Base-by-base conservation (phyloP, 2,888 invertebrate species). In the Strigamia crassipes region DNA sequence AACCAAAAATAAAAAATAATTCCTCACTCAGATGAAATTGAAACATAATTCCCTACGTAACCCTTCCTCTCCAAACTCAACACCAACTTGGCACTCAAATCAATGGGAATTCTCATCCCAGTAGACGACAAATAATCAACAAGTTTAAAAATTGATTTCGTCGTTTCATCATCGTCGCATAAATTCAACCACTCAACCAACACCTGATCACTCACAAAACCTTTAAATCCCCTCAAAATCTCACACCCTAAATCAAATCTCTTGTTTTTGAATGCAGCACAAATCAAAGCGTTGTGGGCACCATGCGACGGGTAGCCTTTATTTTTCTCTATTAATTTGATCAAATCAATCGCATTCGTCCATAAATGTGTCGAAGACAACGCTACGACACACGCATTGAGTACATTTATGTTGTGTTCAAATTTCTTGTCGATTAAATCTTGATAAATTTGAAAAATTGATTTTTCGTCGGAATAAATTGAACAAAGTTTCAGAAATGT, bases 361-460 rank as follows among this genome's bases (percentile, higher is more conserved):
- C 51, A 38, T 38, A 38, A 38, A 38, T 38, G 9, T 0, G 38
- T 51, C 51, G 13, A 27, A 27, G 27, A 51, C 12, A 51, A 13
- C 2, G n/a, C 51, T 3, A 6, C 4, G 1, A 13, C 18, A 13
- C 51, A 51, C 51, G 51, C 51, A 51, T 18, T 51, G 6, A 51
- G 51, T 6, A 13, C 51, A 13, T 51, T 15, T 6, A 51, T 18
- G 15, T 51, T 51, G 51, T 51, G 12, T 6, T 13, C 51, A 1
- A 18, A 51, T 18, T 12, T 51, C 91, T 90, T 1, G 38, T 38
- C 0, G 10, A 38, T 38, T 10, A 38, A 38, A 38, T 38, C 38
- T 38, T 38, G 4, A 38, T 38, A 38, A 93, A 92, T 83, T 94
- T 88, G 27, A 96, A 90, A 0, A 93, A 90, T 83, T 91, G 91